Evolutionary conservation across 2,113 vertebrate species (phyloP).

Genomic region (Lycocorax pyrrhopterus): DNA sequence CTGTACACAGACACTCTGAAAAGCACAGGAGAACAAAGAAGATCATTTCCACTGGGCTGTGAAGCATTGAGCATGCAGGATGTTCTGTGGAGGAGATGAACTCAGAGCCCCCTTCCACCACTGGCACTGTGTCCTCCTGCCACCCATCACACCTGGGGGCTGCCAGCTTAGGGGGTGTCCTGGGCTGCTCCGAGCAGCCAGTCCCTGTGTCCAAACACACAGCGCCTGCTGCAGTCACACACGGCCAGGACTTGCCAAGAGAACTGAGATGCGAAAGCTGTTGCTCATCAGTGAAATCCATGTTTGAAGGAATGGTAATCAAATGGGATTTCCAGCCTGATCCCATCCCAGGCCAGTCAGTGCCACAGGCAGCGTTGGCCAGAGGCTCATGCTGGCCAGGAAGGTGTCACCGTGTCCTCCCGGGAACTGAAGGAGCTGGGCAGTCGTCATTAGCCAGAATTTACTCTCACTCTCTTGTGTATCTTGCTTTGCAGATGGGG

Average conservation of each 20-base stretch:
- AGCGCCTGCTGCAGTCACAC: neutral
- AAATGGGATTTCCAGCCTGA: neutral
- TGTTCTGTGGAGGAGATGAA: neutral
- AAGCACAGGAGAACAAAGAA: neutral
- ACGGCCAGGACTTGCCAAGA: neutral
- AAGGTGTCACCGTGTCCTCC: neutral
- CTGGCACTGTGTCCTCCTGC: neutral
- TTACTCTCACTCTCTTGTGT: neutral
- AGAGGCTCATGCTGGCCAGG: neutral
- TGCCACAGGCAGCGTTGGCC: rapidly evolving
- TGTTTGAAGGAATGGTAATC: neutral
- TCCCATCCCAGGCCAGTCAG: neutral
- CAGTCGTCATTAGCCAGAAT: neutral
- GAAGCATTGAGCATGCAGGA: neutral
- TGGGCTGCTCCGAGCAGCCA: neutral
- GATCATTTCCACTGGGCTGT: neutral
- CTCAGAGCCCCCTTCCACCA: neutral
- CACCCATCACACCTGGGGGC: no score
- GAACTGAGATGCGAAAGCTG: neutral
- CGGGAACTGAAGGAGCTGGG: rapidly evolving
- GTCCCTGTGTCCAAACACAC: rapidly evolving
- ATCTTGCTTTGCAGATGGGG: slow-evolving; percentile 74
- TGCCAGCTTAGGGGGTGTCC: neutral
- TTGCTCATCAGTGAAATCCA: neutral
- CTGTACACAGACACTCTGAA: neutral